Base-by-base conservation (phyloP, 2,113 vertebrate genomes). In the Sakesphorus luctuosus region DNA sequence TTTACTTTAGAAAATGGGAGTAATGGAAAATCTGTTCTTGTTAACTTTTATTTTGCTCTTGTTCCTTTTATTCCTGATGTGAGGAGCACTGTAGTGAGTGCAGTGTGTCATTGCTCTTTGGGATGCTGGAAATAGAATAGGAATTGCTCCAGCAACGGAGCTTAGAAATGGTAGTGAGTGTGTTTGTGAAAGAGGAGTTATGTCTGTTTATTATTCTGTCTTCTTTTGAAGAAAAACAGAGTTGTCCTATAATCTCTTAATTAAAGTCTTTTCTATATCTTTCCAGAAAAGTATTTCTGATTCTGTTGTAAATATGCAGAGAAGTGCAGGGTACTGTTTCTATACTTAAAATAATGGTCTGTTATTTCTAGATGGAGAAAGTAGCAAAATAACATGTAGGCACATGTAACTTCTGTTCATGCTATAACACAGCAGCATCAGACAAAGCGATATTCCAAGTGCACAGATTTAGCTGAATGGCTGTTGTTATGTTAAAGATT, bases 181-280 rank as follows among this genome's bases (percentile, higher is more conserved):
- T 79, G 53, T 92, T 85, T 93, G 59, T 88, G 85, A 95, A 87
- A 96, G 76, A 86, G 74, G 63, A 96, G 72, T 93, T 94, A 88
- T 81, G 87, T 89, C 82, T 94, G 93, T 96, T 96, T 96, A 96
- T 95, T 84, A 93, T 88, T 94, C 95, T 94, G 87, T 84, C 94
- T 81, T 90, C 59, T 85, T 88, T 88, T 96, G 94, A 97, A 71
- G 82, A 95, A 95, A 76, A 86, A 82, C 93, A 96, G 93, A 74
- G 46, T 83, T 86, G 47, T 90, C n/a, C 65, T 75, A 83, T 81
- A 84, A 88, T 93, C 82, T 93, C 79, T 93, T 93, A 46, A 91
- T 73, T 80, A 86, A 95, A 88, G 75, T 71, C 65, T 90, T 77
- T 74, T 88, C 78, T 87, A 77, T 25, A 19, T 78, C 62, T 74